Conservation (phyloP, 2,888 invertebrate genomes). For the Drosophila tripunctata region DNA sequence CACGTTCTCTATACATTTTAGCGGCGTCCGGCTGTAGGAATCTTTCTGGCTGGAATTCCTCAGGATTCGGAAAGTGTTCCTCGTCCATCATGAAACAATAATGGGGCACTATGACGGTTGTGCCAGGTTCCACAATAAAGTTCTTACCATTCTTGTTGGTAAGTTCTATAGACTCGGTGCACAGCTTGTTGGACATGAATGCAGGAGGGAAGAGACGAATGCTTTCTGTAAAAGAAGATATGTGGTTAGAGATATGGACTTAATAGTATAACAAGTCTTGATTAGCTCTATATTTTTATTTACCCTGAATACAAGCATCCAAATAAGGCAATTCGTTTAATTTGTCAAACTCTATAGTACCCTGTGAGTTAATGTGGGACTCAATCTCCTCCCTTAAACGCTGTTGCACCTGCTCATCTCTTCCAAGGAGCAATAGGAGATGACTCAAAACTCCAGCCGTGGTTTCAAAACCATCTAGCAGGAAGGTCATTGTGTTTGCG, state of each 20-base stretch:
- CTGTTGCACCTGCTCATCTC: conserved; percentile 66
- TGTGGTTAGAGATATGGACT: no score
- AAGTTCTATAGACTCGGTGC: conserved; percentile 71
- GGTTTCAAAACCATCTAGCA: conserved; percentile 83
- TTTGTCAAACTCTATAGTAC: conserved; percentile 73
- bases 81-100: conserved; percentile 73
- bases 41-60: conserved; percentile 79
- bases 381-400: conserved; percentile 74
- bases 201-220: conserved; percentile 77
- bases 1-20: conserved; percentile 76
- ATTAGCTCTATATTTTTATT: conserved; percentile 1
- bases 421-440: conserved; percentile 73
- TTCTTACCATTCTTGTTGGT: conserved; percentile 69
- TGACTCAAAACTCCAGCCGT: conserved; percentile 75
- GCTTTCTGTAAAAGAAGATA: conserved; percentile 63
- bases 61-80: conserved; percentile 70
- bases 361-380: conserved; percentile 39
- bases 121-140: conserved; percentile 62
- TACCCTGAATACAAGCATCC: conserved; percentile 82
- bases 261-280: no score
- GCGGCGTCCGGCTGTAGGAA: conserved; percentile 77
- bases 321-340: conserved; percentile 77
- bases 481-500: conserved; percentile 81
- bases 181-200: conserved; percentile 65
- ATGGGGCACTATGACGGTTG: conserved; percentile 69